Conservation (phyloP, 2,888 invertebrate genomes). For the Aplocera efformata region DNA sequence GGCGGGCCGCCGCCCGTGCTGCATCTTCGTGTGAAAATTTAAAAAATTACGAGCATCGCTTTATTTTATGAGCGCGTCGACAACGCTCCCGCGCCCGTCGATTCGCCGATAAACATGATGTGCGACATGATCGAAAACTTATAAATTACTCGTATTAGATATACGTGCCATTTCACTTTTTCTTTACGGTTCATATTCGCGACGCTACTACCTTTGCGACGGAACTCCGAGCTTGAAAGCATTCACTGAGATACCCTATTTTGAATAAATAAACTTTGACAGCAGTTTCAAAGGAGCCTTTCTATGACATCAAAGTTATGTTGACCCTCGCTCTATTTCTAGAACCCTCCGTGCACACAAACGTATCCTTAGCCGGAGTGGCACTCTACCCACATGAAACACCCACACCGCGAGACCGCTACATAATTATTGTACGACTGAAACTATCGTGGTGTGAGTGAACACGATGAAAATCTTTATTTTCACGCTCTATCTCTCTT, state of each 20-base stretch:
- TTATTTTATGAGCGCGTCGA: slow-evolving; percentile 52
- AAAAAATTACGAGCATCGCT: slow-evolving; percentile 53
- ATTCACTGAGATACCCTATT: slow-evolving; percentile 25
- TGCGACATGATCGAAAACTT: slow-evolving; percentile 38
- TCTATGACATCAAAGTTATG: slow-evolving; percentile 57
- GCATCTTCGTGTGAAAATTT: slow-evolving; percentile 63
- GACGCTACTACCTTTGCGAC: slow-evolving; percentile 12
- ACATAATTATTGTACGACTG: slow-evolving; percentile 54
- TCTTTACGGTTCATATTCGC: slow-evolving; percentile 23
- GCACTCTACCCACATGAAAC: slow-evolving; percentile 48
- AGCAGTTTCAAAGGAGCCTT: slow-evolving; percentile 48
- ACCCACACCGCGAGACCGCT: slow-evolving; percentile 59
- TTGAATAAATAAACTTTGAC: slow-evolving; percentile 49
- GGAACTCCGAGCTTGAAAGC: slow-evolving; percentile 23
- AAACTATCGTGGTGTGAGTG: slow-evolving; percentile 72
- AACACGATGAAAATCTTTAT: slow-evolving; percentile 81
- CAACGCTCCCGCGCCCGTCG: slow-evolving; percentile 37
- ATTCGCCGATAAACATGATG: slow-evolving; percentile 38
- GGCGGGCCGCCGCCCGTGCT: slow-evolving; percentile 33
- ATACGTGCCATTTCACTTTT: slow-evolving; percentile 18
- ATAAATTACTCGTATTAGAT: slow-evolving; percentile 36
- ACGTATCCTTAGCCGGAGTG: slow-evolving; percentile 34
- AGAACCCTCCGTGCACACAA: slow-evolving; percentile 56
- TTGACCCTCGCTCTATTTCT: slow-evolving; percentile 66
- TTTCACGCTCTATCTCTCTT: slow-evolving; percentile 81